Evolutionary conservation across 1,140 invertebrate species (phyloP).

Genomic region (Formica exsecta): DNA sequence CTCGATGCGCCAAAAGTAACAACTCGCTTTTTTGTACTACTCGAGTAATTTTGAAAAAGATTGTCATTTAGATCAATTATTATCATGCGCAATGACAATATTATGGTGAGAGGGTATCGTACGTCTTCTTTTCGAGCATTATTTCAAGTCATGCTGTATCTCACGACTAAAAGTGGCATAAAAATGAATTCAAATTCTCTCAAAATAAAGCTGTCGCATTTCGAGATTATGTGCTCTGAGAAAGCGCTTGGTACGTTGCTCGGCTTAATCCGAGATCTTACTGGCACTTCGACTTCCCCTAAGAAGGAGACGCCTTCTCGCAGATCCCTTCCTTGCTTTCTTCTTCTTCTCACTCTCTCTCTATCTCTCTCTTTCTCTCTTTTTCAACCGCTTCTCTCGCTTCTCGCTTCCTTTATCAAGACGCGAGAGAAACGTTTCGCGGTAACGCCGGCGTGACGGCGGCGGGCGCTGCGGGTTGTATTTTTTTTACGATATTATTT

Average conservation of each 20-base stretch:
- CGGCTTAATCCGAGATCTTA: slow-evolving; percentile 72
- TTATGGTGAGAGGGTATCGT: neutral
- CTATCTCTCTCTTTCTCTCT: neutral
- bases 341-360: neutral
- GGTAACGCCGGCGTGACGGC: slow-evolving; percentile 70
- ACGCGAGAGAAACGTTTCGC: slow-evolving; percentile 77
- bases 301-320: slow-evolving; percentile 30
- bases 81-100: neutral
- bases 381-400: slow-evolving; percentile 33
- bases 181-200: slow-evolving; percentile 59
- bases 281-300: slow-evolving; percentile 39
- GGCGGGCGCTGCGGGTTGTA: slow-evolving; percentile 74
- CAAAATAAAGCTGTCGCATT: slow-evolving; percentile 62
- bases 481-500: slow-evolving; percentile 86
- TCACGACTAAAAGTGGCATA: slow-evolving; percentile 33
- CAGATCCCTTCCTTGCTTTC: slow-evolving; percentile 37
- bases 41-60: neutral
- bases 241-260: slow-evolving; percentile 65
- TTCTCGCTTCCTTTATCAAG: slow-evolving; percentile 67
- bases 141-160: neutral
- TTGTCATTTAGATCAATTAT: slow-evolving; percentile 2
- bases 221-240: slow-evolving; percentile 64
- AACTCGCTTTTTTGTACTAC: neutral
- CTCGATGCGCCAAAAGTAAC: neutral
- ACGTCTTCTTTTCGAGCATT: neutral